Conservation (phyloP, 2,797 vertebrate genomes). For the Melanotaenia pygmaea region DNA sequence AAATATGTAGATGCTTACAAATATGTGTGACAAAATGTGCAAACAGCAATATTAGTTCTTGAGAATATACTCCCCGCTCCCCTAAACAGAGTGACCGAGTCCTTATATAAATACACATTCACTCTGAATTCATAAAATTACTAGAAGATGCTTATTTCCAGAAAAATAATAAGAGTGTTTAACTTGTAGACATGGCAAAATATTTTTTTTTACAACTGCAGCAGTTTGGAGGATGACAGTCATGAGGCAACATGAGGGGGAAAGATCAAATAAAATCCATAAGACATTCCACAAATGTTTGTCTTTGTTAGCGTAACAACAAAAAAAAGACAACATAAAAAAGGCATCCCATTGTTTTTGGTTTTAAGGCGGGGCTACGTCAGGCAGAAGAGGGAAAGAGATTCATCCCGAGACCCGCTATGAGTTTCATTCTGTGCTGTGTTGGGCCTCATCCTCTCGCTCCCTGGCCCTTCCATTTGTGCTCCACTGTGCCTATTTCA, state of each 20-base stretch:
- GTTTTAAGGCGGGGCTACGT: conserved; percentile 89
- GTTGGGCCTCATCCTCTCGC: conserved; percentile 39
- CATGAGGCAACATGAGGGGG: background rate
- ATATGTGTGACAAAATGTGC: conserved; percentile 55
- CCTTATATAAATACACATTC: conserved; percentile 75
- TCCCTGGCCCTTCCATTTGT: conserved; percentile 25
- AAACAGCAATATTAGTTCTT: conserved; percentile 62
- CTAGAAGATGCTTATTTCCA: conserved; percentile 37
- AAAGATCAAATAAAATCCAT: conserved; percentile 57
- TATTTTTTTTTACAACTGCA: conserved; percentile 35
- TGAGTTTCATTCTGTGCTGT: conserved; percentile 57
- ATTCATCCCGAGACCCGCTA: conserved; percentile 33
- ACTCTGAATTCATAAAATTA: conserved; percentile 52
- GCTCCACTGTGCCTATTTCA: conserved; percentile 85
- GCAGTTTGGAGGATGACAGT: conserved; percentile 41
- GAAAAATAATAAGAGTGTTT: conserved; percentile 18
- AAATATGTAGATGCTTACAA: conserved; percentile 42
- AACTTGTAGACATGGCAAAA: conserved; percentile 43
- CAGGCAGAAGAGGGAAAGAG: conserved; percentile 34
- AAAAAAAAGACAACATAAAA: conserved; percentile 40
- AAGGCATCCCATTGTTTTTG: conserved; percentile 88
- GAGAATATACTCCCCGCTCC: conserved; percentile 13
- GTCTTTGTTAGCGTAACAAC: conserved; percentile 58
- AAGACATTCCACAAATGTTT: conserved; percentile 70
- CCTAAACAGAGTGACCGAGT: conserved; percentile 28